Conservation (phyloP, 2,797 vertebrate species). For the Carcharodon carcharias region DNA sequence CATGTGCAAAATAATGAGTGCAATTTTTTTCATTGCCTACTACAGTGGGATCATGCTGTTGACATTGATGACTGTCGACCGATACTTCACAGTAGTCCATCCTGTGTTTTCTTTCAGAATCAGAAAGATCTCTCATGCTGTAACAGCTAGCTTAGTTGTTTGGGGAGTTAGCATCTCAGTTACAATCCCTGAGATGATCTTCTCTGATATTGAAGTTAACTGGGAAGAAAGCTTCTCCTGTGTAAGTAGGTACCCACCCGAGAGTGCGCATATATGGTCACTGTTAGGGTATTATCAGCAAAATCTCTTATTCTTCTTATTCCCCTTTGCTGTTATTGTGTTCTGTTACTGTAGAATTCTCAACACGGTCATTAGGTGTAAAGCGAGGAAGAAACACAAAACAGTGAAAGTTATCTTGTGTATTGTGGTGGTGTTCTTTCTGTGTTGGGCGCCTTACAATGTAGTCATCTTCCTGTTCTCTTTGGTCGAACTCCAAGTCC, state of each 20-base stretch:
- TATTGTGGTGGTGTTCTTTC: constrained; percentile 45
- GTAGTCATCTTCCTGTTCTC: constrained; percentile 44
- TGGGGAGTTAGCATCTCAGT: not conserved
- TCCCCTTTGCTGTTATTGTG: constrained; percentile 46
- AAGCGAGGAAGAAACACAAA: constrained; percentile 41
- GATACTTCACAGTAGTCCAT: constrained; percentile 19
- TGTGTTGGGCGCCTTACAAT: constrained; percentile 51
- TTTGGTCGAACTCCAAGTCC: not conserved
- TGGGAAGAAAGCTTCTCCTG: not conserved
- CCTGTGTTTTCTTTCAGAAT: not conserved
- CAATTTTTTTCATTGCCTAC: constrained; percentile 8
- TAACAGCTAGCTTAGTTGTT: not conserved
- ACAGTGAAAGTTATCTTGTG: constrained; percentile 44
- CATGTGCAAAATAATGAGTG: constrained; percentile 28
- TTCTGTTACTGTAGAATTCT: constrained; percentile 46
- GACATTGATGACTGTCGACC: not conserved
- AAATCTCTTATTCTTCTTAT: constrained; percentile 46
- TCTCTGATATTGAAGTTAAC: not conserved
- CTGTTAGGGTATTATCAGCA: constrained; percentile 42
- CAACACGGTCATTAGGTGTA: constrained; percentile 39
- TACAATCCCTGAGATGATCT: constrained; percentile 41
- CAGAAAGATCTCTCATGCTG: not conserved
- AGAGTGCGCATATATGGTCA: not conserved
- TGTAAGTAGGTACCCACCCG: not conserved
- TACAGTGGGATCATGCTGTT: constrained; percentile 33